Base-by-base conservation (phyloP, 2,888 invertebrate species). In the Hedya salicella region DNA sequence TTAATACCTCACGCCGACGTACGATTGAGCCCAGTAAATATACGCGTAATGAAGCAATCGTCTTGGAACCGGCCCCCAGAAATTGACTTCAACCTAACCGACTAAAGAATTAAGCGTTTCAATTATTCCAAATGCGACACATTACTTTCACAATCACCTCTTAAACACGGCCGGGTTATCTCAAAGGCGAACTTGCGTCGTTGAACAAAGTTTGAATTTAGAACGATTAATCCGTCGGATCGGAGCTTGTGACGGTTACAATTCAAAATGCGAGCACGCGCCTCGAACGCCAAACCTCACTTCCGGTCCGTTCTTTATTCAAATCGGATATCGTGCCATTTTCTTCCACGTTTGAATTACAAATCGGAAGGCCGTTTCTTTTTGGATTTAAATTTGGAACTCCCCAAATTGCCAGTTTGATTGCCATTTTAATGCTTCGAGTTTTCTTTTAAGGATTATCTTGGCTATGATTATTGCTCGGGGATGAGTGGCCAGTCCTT, bases 301-400 rank as follows among this genome's bases (percentile, higher is more conserved):
- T 70, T 67, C 70, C 66, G 67, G 67, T 68, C 62, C 78, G 78
- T 83, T 81, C 80, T 80, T 85, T 85, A 88, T 88, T 88, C 82
- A 88, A 88, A 88, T 87, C 86, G 81, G 81, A 85, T 83, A 86
- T 81, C 78, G 80, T 78, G 81, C 82, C 86, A 80, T 85, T 86
- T 83, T 85, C 86, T 87, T 82, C 81, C 82, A 88, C 84, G 88
- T 90, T 90, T 89, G 91, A 87, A 91, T 89, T 88, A 86, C 91
- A 89, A 89, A 91, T 90, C 89, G 88, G 86, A 85, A 83, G 80
- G 78, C 81, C 78, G 86, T 86, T 85, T 87, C 87, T 89, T 89
- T 87, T 78, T 76, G 81, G 83, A 86, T 88, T 86, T 84, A 84
- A 87, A 87, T 86, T 84, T 80, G 76, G 78, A 81, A 81, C 82